phyloP scores from a whole-genome alignment of 2,113 vertebrate species.

The Nycticorax nycticorax region DNA sequence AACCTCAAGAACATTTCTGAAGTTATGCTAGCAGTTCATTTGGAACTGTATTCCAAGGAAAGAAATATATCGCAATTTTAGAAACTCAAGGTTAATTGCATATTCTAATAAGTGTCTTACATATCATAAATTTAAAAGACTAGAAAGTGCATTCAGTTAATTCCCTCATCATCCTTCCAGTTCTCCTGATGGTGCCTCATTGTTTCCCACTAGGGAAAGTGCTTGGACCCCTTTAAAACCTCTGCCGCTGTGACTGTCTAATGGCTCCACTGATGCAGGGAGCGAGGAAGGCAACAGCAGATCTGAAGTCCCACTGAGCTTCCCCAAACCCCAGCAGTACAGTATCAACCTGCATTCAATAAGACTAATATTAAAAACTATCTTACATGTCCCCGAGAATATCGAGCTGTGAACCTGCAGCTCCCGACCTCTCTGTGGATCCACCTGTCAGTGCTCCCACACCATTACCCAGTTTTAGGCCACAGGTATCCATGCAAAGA shows the following conservation, averaged over 20 bases:
- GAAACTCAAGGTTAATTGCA: constrained; percentile 63
- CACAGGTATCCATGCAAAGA: background rate
- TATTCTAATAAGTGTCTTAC: constrained; percentile 20
- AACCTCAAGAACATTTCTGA: constrained; percentile 57
- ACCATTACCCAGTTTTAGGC: background rate
- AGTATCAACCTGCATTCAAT: background rate
- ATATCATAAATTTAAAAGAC: constrained; percentile 29
- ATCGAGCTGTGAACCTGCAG: background rate
- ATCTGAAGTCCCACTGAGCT: background rate
- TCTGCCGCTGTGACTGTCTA: background rate
- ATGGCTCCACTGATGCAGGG: background rate
- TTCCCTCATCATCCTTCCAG: background rate
- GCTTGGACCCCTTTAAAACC: background rate
- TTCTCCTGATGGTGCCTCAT: background rate
- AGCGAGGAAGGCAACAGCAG: background rate
- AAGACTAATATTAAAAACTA: background rate
- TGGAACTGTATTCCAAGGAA: constrained; percentile 15
- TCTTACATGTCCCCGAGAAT: background rate
- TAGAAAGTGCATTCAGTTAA: constrained; percentile 4
- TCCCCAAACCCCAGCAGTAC: background rate
- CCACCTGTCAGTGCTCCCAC: accelerated
- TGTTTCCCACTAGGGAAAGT: background rate
- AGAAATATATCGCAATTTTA: constrained; percentile 51
- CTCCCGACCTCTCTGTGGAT: background rate
- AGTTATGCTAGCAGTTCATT: constrained; percentile 37